Percentiles rank a stretch among this genome's conserved stretches.
phyloP scores from a whole-genome alignment of 2,113 vertebrate genomes.

The Sardina pilchardus region DNA sequence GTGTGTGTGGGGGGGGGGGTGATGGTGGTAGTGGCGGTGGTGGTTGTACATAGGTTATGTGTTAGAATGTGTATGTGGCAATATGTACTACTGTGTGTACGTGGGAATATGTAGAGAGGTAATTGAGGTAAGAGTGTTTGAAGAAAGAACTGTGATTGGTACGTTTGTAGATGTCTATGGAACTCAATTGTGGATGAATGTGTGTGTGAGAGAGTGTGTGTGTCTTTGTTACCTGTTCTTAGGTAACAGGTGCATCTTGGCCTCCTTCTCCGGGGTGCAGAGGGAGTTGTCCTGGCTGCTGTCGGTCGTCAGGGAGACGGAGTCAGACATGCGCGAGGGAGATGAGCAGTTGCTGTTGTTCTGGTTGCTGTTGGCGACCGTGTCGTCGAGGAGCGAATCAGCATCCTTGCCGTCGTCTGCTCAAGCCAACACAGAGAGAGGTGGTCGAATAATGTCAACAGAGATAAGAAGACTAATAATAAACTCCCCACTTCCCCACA shows the following conservation, averaged over 20 bases:
- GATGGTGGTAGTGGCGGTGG: neutral
- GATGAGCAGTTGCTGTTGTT: slow-evolving; percentile 99
- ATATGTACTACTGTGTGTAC: neutral
- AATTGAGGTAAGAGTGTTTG: neutral
- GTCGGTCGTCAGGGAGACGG: slow-evolving; percentile 94
- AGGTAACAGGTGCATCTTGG: slow-evolving; percentile 75
- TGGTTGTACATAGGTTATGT: no score
- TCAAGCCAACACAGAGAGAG: slow-evolving; percentile 51
- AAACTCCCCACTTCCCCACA: neutral
- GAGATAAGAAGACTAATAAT: no score
- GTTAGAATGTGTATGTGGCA: no score
- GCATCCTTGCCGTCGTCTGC: slow-evolving; percentile 86
- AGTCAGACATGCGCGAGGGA: slow-evolving; percentile 97
- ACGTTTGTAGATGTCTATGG: neutral
- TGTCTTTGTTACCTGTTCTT: slow-evolving; percentile 77
- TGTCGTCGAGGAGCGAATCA: slow-evolving; percentile 93
- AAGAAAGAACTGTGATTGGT: neutral
- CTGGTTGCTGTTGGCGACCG: slow-evolving; percentile 95
- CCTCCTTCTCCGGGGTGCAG: slow-evolving; percentile 88
- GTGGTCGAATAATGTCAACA: neutral
- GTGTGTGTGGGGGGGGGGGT: no score
- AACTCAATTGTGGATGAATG: neutral
- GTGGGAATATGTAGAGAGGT: neutral
- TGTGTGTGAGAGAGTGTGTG: neutral
- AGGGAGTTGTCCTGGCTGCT: slow-evolving; percentile 94